Evolutionary conservation across 2,888 invertebrate genomes (phyloP), one percentile per base, ranked within the genome.

Genomic region (Brachypalpus laphriformis): DNA sequence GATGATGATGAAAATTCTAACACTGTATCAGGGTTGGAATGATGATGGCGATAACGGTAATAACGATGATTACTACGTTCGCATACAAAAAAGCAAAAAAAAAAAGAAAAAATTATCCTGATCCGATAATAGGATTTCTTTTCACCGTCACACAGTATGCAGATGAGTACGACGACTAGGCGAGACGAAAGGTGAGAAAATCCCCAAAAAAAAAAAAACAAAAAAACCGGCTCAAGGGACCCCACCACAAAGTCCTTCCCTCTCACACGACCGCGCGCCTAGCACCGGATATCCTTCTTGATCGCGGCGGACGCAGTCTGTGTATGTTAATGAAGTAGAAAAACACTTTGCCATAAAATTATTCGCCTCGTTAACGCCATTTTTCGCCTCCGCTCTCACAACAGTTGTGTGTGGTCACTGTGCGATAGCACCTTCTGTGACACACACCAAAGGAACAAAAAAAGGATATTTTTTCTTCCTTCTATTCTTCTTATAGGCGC

Each of bases 321-420:
- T 65, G 80, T 66, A 85, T 85, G 85, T 75, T 85, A 85, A 85
- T 85, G 85, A 85, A 85, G 85, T 85, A 85, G 85, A 85, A 85
- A 85, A 85, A 80, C 80, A 85, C 80, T 85, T 80, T 51, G 80
- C 85, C 75, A 85, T 85, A 85, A 85, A 85, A 85, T 85, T 85
- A 85, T 85, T 71, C 85, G 85, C 75, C 85, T 85, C 85, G 85
- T 85, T 85, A 85, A 80, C 85, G 80, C 80, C 85, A 76, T 85
- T 85, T 85, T 75, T 80, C 85, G 80, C 71, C 71, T 63, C 16
- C 28, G 7, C 42, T 34, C n/a, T 28, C 8, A 2, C 11, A 1
- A n/a, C n/a, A 22, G 31, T 51, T 70, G 74, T 75, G 63, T 75
- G 61, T 63, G 63, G 68, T 74, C 78, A 71, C 71, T 54, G 47